phyloP scores from a whole-genome alignment of 2,113 vertebrate species.

The Albula goreensis region DNA sequence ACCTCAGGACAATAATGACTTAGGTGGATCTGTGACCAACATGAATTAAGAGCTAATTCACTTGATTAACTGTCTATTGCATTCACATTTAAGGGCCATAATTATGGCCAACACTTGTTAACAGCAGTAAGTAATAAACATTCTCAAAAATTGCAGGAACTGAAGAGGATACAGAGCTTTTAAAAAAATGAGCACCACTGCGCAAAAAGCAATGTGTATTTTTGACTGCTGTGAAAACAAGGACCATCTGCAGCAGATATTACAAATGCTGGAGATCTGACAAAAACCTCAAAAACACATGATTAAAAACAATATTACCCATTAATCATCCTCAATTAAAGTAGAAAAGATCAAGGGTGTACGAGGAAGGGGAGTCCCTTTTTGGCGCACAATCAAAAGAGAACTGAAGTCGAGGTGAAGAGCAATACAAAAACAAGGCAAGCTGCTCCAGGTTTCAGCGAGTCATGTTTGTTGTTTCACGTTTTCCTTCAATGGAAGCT shows the following conservation, averaged over 20 bases:
- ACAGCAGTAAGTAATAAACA: neutral
- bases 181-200: neutral
- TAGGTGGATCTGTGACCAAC: neutral
- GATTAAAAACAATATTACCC: neutral
- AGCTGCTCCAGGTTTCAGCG: neutral
- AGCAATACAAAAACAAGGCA: neutral
- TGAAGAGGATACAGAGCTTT: neutral
- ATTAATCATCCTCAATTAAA: slow-evolving; percentile 4
- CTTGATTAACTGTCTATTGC: neutral
- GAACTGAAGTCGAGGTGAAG: neutral
- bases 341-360: neutral
- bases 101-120: neutral
- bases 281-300: neutral
- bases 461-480: neutral
- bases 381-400: neutral
- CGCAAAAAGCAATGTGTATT: neutral
- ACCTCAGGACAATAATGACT: neutral
- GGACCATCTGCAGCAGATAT: neutral
- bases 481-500: neutral
- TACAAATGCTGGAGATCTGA: neutral
- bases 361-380: neutral
- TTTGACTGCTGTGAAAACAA: neutral
- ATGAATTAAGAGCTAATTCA: neutral
- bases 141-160: neutral
- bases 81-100: neutral